Conservation (phyloP, 37 sponge, comb jelly and placozoan species). For the Amphimedon queenslandica region DNA sequence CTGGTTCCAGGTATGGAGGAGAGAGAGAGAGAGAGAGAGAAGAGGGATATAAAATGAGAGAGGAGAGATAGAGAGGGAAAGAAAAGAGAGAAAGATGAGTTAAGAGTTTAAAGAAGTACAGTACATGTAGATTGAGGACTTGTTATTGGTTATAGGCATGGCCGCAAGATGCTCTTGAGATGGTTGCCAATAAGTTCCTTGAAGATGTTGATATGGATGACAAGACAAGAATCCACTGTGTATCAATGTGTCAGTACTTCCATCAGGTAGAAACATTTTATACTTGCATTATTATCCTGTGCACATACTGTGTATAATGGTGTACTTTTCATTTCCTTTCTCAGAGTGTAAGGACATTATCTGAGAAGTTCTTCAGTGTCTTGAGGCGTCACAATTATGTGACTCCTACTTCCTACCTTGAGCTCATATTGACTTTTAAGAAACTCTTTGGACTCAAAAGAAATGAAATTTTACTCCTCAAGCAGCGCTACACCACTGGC, state of each 20-base stretch:
- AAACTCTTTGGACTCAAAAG: slow-evolving; percentile 66
- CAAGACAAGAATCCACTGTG: slow-evolving; percentile 67
- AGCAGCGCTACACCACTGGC: slow-evolving; percentile 81
- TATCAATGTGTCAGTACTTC: slow-evolving; percentile 93
- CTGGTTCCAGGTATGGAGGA: slow-evolving; percentile 84
- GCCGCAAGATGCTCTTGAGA: slow-evolving; percentile 98
- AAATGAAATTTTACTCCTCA: slow-evolving; percentile 67
- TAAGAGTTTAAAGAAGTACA: no score
- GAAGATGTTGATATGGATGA: slow-evolving; percentile 90
- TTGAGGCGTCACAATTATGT: slow-evolving; percentile 95
- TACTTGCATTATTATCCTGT: no score
- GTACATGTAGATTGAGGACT: background rate
- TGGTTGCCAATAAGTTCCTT: slow-evolving; percentile 99
- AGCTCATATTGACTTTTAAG: slow-evolving; percentile 96
- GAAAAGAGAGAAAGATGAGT: background rate
- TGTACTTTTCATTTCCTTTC: no score
- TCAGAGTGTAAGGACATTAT: slow-evolving; percentile 23
- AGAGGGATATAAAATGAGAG: background rate
- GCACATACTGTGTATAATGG: no score
- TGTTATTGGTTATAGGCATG: slow-evolving; percentile 52
- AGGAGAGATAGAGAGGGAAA: no score
- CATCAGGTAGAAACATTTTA: slow-evolving; percentile 45
- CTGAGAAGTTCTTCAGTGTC: slow-evolving; percentile 67
- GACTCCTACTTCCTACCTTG: slow-evolving; percentile 97
- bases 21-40: no score